phyloP scores from a whole-genome alignment of 2,113 vertebrate genomes.

The Centropus unirufus region DNA sequence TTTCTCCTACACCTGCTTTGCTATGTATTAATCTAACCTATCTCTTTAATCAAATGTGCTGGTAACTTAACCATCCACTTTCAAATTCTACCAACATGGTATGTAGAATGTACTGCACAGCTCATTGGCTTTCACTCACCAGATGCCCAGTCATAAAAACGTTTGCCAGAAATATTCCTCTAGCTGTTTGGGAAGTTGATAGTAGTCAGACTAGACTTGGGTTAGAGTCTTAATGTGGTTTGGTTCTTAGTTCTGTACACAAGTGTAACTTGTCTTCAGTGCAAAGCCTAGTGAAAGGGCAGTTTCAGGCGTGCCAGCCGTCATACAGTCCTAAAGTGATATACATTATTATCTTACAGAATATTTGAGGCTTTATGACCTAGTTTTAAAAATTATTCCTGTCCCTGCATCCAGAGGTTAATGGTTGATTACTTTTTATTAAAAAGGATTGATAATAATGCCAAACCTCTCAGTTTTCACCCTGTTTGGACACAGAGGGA shows the following conservation, averaged over 20 bases:
- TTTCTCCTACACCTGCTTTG: constrained; percentile 58
- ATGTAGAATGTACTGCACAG: not conserved
- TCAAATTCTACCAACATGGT: not conserved
- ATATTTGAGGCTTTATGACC: not conserved
- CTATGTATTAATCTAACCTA: constrained; percentile 9
- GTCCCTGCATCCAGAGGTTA: not conserved
- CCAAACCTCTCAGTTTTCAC: not conserved
- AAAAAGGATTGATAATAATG: not conserved
- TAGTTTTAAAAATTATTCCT: not conserved
- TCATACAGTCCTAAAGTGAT: not conserved
- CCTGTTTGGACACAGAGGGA: not conserved
- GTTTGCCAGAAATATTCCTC: not conserved
- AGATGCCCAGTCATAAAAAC: not conserved
- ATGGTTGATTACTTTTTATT: not conserved
- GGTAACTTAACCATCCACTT: not conserved
- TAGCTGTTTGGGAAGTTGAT: not conserved
- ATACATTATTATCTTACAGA: not conserved
- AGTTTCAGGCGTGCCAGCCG: not conserved
- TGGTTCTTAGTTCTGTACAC: not conserved
- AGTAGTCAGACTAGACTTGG: not conserved
- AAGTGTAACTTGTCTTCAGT: not conserved
- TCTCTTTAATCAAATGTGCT: not conserved
- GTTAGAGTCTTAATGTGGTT: not conserved
- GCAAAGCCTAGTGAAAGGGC: not conserved
- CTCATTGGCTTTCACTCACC: constrained; percentile 45